Evolutionary conservation across 2,888 invertebrate species (phyloP).

Genomic region (Belgica antarctica): DNA sequence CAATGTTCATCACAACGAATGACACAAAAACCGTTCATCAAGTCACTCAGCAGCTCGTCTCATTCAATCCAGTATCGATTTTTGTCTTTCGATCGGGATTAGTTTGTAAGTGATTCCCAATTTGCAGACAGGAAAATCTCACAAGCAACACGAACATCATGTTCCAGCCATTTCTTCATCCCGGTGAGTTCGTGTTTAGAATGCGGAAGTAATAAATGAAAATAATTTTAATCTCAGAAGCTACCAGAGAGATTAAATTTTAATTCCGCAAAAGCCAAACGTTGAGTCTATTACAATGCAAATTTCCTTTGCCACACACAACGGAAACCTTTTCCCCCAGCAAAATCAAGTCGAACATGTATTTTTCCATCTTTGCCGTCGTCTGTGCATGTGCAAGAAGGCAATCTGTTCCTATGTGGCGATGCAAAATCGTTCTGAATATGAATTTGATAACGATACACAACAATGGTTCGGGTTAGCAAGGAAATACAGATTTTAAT

Average conservation of each 20-base stretch:
- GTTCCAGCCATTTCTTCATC: not conserved
- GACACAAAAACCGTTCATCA: not conserved
- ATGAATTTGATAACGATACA: constrained; percentile 7
- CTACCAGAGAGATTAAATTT: constrained; percentile 34
- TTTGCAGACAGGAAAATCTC: not conserved
- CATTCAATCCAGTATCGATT: not conserved
- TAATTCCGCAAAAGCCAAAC: constrained; percentile 32
- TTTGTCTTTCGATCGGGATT: not conserved
- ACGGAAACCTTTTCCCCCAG: not conserved
- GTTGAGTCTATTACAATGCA: constrained; percentile 42
- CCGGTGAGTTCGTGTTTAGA: constrained; percentile 15
- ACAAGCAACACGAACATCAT: not conserved
- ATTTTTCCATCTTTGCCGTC: too few species aligned
- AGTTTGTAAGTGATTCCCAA: not conserved
- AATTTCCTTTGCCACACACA: constrained; percentile 29
- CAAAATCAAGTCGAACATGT: not conserved
- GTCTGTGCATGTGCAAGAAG: not conserved
- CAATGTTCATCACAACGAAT: not conserved
- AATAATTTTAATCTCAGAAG: constrained; percentile 39
- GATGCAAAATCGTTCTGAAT: constrained; percentile 6
- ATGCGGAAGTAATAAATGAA: constrained; percentile 42
- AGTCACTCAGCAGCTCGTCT: constrained; percentile 10
- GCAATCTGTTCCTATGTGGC: not conserved
- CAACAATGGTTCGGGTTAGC: not conserved
- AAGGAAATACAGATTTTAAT: constrained; percentile 8